A percentile compares a stretch with the other conserved stretches of the same genome.
phyloP scores from a whole-genome alignment of 2,113 vertebrate species.

The Pao palembangensis region DNA sequence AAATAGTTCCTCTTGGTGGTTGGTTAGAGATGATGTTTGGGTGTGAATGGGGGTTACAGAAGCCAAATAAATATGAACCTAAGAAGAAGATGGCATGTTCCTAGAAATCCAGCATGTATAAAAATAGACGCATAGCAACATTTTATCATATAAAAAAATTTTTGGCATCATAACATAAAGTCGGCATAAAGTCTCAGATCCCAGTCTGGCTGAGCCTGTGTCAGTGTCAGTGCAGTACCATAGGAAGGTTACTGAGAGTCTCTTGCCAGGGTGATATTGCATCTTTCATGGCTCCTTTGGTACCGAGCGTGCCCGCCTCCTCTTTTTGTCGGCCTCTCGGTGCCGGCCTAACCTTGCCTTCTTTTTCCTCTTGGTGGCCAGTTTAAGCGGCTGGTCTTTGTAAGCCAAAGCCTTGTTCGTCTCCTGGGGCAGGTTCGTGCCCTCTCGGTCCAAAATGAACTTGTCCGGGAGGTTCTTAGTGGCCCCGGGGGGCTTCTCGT shows the following conservation, averaged over 20 bases:
- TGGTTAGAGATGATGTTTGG: slow-evolving; percentile 27
- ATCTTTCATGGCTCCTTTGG: slow-evolving; percentile 27
- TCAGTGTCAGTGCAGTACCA: slow-evolving; percentile 55
- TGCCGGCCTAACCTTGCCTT: slow-evolving; percentile 87
- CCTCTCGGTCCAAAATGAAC: slow-evolving; percentile 76
- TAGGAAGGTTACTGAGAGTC: slow-evolving; percentile 7
- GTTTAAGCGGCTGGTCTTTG: slow-evolving; percentile 85
- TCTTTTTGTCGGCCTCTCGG: slow-evolving; percentile 87
- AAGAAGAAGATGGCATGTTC: slow-evolving; percentile 21
- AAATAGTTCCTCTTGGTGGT: slow-evolving; percentile 35
- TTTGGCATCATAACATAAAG: slow-evolving; percentile 18
- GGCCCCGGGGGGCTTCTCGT: slow-evolving; percentile 83
- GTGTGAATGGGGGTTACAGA: slow-evolving; percentile 27
- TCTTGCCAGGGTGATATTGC: slow-evolving; percentile 12
- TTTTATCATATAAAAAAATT: slow-evolving; percentile 51
- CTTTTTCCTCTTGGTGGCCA: slow-evolving; percentile 85
- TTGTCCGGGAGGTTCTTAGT: slow-evolving; percentile 84
- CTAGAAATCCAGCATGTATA: slow-evolving; percentile 22
- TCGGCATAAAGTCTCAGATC: slow-evolving; percentile 42
- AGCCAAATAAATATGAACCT: slow-evolving; percentile 60
- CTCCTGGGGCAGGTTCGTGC: slow-evolving; percentile 84
- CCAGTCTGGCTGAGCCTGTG: slow-evolving; percentile 27
- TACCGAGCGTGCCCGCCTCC: slow-evolving; percentile 77
- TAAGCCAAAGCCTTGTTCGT: slow-evolving; percentile 89
- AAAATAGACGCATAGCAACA: slow-evolving; percentile 33